phyloP scores from a whole-genome alignment of 2,888 invertebrate species.

The Agonopterix alstromeriana region DNA sequence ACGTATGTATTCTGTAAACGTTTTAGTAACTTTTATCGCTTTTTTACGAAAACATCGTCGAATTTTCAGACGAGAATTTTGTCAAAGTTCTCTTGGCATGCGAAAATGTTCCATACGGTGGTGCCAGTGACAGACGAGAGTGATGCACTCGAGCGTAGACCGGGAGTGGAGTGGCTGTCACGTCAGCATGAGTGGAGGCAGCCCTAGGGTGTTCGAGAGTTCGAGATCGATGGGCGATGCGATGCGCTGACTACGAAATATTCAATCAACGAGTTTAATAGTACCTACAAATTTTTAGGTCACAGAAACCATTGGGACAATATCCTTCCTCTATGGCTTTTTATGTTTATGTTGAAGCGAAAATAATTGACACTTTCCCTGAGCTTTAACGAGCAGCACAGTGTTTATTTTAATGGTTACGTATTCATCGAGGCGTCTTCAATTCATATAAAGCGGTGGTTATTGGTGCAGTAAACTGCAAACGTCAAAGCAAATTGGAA shows the following conservation, averaged over 20 bases:
- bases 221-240: conserved; percentile 1
- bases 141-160: conserved; percentile 25
- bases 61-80: no score
- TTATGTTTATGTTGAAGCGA: no score
- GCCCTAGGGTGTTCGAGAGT: not conserved
- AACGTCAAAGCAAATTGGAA: not conserved
- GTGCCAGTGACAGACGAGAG: conserved; percentile 10
- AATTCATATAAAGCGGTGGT: not conserved
- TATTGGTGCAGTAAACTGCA: not conserved
- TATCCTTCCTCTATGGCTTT: no score
- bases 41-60: no score
- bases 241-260: not conserved
- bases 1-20: no score
- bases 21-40: no score
- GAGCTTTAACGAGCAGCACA: no score
- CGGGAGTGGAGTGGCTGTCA: conserved; percentile 34
- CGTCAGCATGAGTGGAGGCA: conserved; percentile 3
- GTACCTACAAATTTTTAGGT: no score
- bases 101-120: conserved; percentile 6
- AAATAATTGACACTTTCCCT: no score
- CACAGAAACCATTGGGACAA: no score
- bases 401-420: no score
- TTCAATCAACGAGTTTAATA: not conserved
- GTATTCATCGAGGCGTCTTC: no score
- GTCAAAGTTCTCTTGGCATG: not conserved